Conservation (phyloP, 1,140 invertebrate species). For the Pentalonia nigronervosa region DNA sequence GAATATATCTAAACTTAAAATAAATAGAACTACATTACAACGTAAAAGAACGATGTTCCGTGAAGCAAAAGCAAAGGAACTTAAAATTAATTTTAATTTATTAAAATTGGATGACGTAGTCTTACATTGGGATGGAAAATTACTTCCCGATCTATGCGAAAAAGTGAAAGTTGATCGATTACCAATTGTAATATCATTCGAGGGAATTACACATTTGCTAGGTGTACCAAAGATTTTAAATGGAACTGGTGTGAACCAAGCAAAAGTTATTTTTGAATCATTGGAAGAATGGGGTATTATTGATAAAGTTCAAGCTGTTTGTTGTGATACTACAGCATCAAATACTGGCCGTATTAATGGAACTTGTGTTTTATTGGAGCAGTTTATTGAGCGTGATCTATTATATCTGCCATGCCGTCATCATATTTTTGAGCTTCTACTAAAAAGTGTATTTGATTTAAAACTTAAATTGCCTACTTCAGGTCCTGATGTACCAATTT, state of each 20-base stretch:
- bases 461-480: background rate
- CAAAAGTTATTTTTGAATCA: background rate
- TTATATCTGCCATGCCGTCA: background rate
- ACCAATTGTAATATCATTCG: background rate
- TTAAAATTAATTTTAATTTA: too few relatives aligned
- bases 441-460: background rate
- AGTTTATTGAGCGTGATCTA: background rate
- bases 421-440: background rate
- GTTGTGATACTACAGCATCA: background rate
- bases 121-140: background rate
- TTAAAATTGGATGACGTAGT: background rate
- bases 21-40: slow-evolving; percentile 3
- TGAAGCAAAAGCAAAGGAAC: slow-evolving; percentile 2
- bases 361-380: background rate
- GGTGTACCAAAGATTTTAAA: background rate
- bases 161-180: slow-evolving; percentile 20
- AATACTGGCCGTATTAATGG: background rate
- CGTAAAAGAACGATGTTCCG: background rate
- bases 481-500: background rate
- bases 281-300: background rate
- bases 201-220: background rate
- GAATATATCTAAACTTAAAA: background rate
- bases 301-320: background rate
- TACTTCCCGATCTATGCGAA: slow-evolving; percentile 7
- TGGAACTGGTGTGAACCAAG: background rate